Base-by-base conservation (phyloP, 2,888 invertebrate genomes). In the Brachycybe producta region DNA sequence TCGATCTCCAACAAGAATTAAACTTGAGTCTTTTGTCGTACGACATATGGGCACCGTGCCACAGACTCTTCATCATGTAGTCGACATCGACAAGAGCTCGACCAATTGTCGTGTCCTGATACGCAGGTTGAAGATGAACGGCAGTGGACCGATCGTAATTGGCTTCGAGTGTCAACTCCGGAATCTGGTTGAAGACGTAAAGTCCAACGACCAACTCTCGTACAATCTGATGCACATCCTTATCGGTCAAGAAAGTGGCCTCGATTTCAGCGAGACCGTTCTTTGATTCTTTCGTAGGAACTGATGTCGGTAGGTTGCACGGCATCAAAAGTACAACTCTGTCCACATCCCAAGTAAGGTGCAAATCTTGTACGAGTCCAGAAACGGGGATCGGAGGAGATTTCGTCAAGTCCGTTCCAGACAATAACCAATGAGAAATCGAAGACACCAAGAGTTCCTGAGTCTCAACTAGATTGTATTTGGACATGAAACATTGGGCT, bases 181-280 rank as follows among this genome's bases (percentile, higher is more conserved):
- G 52, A 28, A 52, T 42, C 34, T 52, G 52, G 35, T 52, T 52
- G 35, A 52, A 53, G n/a, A 50, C 32, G 23, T 35, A 52, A 13
- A 52, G 17, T 44, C 52, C 52, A 32, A 52, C 24, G 11, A 39
- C 41, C 5, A 52, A 27, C 19, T 52, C 52, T 23, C 52, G 34
- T 15, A 52, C 15, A 17, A 52, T 19, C 39, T 52, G 52, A 49
- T 52, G 52, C 17, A 51, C 4, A 19, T 41, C 41, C 24, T 41
- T 32, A 32, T 32, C 32, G 32, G 32, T 32, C 11, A n/a, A n/a
- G 11, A n/a, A 11, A 11, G 32, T 32, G 11, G 11, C n/a, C 32
- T 32, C 32, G 11, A n/a, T 32, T n/a, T 32, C 32, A 32, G 11
- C 32, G 32, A 32, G 11, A n/a, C 32, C 32, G n/a, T 32, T 32